A percentile compares a stretch with the other conserved stretches of the same genome.
Conservation (phyloP, 2,113 vertebrate species). For the Cynoglossus semilaevis region DNA sequence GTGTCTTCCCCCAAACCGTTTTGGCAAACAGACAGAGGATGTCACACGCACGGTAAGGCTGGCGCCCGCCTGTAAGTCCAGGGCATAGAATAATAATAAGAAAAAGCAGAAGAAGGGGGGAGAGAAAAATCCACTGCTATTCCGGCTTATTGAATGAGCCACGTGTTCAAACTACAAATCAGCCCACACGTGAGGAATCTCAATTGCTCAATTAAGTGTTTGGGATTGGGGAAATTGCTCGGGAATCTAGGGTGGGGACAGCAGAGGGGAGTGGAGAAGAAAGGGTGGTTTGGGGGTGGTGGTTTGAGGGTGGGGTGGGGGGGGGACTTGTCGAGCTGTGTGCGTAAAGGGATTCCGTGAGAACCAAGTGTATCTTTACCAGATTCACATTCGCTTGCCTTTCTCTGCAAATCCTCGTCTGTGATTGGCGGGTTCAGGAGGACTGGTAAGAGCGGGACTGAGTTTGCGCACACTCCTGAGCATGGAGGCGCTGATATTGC, state of each 20-base stretch:
- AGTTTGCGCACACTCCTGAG: constrained; percentile 57
- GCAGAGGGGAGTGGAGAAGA: constrained; percentile 62
- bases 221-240: constrained; percentile 75
- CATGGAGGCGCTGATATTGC: constrained; percentile 56
- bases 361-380: constrained; percentile 69
- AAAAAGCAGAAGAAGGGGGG: constrained; percentile 53
- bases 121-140: constrained; percentile 82
- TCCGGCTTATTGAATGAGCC: constrained; percentile 96
- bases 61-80: constrained; percentile 85
- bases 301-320: constrained; percentile 23
- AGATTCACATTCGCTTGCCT: constrained; percentile 71
- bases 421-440: constrained; percentile 71
- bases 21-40: constrained; percentile 88
- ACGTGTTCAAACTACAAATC: constrained; percentile 99
- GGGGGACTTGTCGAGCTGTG: constrained; percentile 58
- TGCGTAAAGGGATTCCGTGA: constrained; percentile 73
- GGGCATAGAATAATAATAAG: constrained; percentile 65
- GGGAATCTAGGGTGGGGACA: constrained; percentile 71
- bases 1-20: constrained; percentile 82
- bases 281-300: constrained; percentile 64
- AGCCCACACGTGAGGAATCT: constrained; percentile 97
- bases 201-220: constrained; percentile 92
- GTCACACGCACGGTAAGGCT: constrained; percentile 86
- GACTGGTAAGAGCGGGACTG: constrained; percentile 70
- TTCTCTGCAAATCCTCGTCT: constrained; percentile 59